phyloP scores from a whole-genome alignment of 2,113 vertebrate species.

The Laterallus jamaicensis region DNA sequence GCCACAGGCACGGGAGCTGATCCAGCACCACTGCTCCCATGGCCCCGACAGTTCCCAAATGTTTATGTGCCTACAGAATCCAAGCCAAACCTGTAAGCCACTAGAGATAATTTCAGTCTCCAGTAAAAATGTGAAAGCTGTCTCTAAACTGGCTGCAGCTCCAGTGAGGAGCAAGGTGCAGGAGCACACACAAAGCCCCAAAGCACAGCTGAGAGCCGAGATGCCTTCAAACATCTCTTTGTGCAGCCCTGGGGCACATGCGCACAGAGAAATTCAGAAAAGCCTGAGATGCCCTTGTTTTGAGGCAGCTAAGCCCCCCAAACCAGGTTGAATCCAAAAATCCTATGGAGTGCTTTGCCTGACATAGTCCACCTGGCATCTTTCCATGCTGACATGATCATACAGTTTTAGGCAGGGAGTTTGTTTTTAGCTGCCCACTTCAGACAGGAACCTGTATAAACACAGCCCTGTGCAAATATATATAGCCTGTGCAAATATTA shows the following conservation, averaged over 20 bases:
- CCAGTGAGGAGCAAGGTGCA: rapidly evolving
- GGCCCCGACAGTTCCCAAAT: not conserved
- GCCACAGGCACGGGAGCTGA: not conserved
- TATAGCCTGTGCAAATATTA: constrained; percentile 6
- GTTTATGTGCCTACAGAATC: not conserved
- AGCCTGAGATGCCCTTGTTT: not conserved
- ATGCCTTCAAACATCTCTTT: not conserved
- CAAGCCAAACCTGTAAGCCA: not conserved
- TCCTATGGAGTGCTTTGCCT: not conserved
- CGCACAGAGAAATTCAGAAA: not conserved
- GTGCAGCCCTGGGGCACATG: not conserved
- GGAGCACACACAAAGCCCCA: not conserved
- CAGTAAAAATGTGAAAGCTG: not conserved
- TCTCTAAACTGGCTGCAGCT: rapidly evolving
- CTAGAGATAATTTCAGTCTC: not conserved
- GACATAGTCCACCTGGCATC: rapidly evolving
- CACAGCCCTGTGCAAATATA: not conserved
- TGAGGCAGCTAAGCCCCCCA: not conserved
- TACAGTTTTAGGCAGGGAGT: not conserved
- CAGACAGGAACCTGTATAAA: constrained; percentile 1
- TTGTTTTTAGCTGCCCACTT: constrained; percentile 5
- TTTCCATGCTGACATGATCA: not conserved
- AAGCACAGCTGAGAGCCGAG: not conserved
- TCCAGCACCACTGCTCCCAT: not conserved
- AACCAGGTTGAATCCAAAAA: not conserved